Base-by-base conservation (phyloP, 2,888 invertebrate species). In the Hecatera dysodea region DNA sequence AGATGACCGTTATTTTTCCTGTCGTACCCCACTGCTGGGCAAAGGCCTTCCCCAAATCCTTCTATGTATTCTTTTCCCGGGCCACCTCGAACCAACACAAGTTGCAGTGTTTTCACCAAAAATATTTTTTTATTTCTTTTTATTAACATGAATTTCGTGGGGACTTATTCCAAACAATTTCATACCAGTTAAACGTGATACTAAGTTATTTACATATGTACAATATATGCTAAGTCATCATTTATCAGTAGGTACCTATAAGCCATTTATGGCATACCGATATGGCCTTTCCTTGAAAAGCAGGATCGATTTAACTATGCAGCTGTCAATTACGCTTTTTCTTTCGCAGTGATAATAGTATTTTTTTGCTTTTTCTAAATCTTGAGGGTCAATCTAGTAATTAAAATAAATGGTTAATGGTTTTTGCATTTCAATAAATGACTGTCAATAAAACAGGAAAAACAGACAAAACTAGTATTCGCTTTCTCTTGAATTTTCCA, bases 241-340 rank as follows among this genome's bases (percentile, higher is more conserved):
- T 44, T 80, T 73, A 74, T 65, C 64, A 64, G 42, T 62, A 39
- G 39, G 15, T 39, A 15, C 29, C 15, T 33, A 36, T 59, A 33
- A 56, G 39, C 66, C 67, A 36, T 52, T 50, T 75, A 80, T 42
- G 56, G 42, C 22, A 15, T 12, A 56, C 59, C 36, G 36, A 22
- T 65, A 22, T 61, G 75, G 46, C 67, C 56, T 65, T 39, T 65
- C 80, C 42, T 63, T 80, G 44, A 61, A 80, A 59, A 64, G 44
- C 36, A 65, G 75, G 50, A 80, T 75, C 33, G 80, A 53, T 75
- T 75, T 39, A 75, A 39, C 33, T 42, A 46, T n/a, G 27, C 52
- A 15, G 29, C 72, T 61, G 65, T n/a, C 27, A 50, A 60, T 61
- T 55, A 56, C 22, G 36, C 0, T 46, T 56, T 62, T 72, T 42